A percentile compares a stretch with the other conserved stretches of the same genome.
phyloP scores from a whole-genome alignment of 2,113 vertebrate species.

The Glareola pratincola region DNA sequence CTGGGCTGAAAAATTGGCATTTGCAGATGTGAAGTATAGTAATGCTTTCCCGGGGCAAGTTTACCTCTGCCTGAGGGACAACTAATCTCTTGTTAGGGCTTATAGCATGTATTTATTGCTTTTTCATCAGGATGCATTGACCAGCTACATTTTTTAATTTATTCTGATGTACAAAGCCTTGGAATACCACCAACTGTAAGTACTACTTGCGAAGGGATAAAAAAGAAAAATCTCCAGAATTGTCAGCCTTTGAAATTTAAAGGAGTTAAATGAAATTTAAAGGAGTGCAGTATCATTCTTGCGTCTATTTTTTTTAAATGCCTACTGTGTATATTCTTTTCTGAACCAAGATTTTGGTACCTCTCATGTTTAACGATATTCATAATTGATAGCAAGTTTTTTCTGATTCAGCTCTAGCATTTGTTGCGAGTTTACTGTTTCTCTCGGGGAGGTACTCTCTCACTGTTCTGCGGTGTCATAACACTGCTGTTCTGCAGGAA shows the following conservation, averaged over 20 bases:
- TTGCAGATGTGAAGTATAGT: background rate
- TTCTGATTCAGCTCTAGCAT: background rate
- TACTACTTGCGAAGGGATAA: fast-evolving
- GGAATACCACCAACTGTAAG: background rate
- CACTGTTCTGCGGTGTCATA: fast-evolving
- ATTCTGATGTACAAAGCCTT: background rate
- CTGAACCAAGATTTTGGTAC: background rate
- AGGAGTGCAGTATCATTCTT: background rate
- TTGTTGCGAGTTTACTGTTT: background rate
- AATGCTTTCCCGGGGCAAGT: background rate
- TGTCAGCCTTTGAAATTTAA: background rate
- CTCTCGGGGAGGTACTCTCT: background rate
- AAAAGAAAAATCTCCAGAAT: background rate
- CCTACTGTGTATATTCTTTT: background rate
- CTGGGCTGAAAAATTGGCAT: background rate
- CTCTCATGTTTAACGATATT: background rate
- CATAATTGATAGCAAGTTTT: background rate
- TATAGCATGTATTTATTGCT: background rate
- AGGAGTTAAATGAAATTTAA: background rate
- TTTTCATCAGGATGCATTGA: background rate
- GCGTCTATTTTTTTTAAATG: background rate
- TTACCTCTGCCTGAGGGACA: background rate
- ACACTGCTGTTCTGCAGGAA: background rate
- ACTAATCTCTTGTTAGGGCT: background rate
- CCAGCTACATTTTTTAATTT: background rate